A percentile compares a stretch with the other conserved stretches of the same genome.
These are phyloP conservation scores for Microcebus murinus DNA, from an alignment of 2,113 vertebrate genomes.

Conservation along the genomic window DNA sequence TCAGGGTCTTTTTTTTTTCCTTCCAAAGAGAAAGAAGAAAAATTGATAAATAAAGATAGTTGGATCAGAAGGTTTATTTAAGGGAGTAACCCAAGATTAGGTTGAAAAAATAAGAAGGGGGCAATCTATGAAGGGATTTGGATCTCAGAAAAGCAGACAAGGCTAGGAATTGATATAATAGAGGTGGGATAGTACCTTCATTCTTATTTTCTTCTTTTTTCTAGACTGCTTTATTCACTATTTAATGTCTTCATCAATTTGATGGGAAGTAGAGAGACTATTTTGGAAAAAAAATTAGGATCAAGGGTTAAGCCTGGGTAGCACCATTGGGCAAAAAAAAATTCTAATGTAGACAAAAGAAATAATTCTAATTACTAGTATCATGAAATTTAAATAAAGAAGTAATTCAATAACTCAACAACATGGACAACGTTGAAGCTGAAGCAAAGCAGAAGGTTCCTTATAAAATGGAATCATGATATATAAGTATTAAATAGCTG, in stretches of 20 bases:
- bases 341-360: neutral
- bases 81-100: neutral
- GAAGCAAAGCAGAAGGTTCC: neutral
- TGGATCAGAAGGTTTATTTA: neutral
- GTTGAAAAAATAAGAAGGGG: neutral
- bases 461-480: neutral
- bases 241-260: neutral
- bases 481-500: neutral
- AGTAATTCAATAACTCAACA: neutral
- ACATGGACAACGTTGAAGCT: neutral
- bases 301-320: neutral
- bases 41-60: neutral
- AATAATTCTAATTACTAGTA: neutral
- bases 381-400: neutral
- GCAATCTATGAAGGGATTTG: neutral
- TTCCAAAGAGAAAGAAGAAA: conserved; percentile 30
- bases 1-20: neutral
- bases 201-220: neutral
- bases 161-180: neutral
- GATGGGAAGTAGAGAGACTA: neutral
- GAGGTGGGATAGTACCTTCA: neutral
- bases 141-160: neutral
- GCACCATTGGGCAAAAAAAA: neutral
- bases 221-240: neutral
- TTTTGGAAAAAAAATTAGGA: neutral